A percentile compares a stretch with the other conserved stretches of the same genome.
phyloP scores from a whole-genome alignment of 2,797 vertebrate species.

The Dicrostonyx torquatus region DNA sequence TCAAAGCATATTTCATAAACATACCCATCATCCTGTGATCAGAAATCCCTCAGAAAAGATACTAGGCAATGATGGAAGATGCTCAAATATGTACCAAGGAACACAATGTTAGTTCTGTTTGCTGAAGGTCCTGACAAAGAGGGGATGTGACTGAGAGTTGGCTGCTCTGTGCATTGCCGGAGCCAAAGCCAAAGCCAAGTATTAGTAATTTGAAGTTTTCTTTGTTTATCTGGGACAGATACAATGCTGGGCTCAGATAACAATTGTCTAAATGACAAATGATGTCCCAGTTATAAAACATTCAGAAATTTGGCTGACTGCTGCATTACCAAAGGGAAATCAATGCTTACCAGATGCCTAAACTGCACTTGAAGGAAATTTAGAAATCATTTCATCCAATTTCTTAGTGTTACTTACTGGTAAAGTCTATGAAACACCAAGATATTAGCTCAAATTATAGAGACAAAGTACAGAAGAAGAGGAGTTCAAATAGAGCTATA shows the following conservation, averaged over 20 bases:
- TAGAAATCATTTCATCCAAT: neutral
- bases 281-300: slow-evolving; percentile 69
- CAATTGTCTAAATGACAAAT: slow-evolving; percentile 69
- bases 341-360: neutral
- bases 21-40: neutral
- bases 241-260: slow-evolving; percentile 73
- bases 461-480: neutral
- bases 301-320: slow-evolving; percentile 79
- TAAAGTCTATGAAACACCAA: neutral
- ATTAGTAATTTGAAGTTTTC: slow-evolving; percentile 77
- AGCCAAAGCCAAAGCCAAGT: slow-evolving; percentile 79
- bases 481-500: neutral
- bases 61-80: neutral
- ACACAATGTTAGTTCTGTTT: slow-evolving; percentile 47
- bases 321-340: slow-evolving; percentile 62
- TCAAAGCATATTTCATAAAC: neutral
- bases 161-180: slow-evolving; percentile 49
- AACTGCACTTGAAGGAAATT: neutral
- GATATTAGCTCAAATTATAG: neutral
- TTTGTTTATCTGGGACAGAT: slow-evolving; percentile 79
- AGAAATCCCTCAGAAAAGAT: neutral
- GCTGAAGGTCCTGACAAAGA: slow-evolving; percentile 62
- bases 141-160: slow-evolving; percentile 63
- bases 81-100: neutral
- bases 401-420: neutral